phyloP scores from a whole-genome alignment of 2,888 invertebrate genomes.

The Tipula unca region DNA sequence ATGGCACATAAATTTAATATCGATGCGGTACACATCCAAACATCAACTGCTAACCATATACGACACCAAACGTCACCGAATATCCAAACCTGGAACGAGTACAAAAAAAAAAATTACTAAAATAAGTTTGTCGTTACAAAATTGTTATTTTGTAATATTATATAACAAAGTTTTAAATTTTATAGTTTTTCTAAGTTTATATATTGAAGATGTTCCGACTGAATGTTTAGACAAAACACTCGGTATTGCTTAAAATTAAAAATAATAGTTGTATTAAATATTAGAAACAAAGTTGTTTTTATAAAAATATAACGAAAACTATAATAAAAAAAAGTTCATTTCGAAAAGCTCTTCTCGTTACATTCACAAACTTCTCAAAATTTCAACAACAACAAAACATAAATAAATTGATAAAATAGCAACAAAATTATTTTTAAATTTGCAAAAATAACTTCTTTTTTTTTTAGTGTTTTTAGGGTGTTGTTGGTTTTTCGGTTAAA shows the following conservation, averaged over 20 bases:
- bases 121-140: no score
- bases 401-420: neutral
- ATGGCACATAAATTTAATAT: slow-evolving; percentile 95
- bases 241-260: no score
- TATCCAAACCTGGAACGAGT: slow-evolving; percentile 74
- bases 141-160: no score
- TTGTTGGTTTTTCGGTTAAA: neutral
- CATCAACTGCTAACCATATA: slow-evolving; percentile 94
- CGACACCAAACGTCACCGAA: slow-evolving; percentile 95
- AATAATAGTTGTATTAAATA: no score
- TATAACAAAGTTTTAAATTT: neutral
- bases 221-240: neutral
- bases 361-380: neutral
- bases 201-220: neutral
- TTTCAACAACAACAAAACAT: neutral
- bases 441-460: neutral
- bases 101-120: neutral
- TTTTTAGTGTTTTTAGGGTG: neutral
- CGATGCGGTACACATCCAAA: slow-evolving; percentile 98
- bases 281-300: neutral
- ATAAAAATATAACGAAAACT: neutral
- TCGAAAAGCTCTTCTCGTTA: neutral
- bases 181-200: neutral
- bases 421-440: neutral
- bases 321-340: neutral